These are phyloP conservation scores for Polyodon spathula DNA, from an alignment of 2,113 vertebrate genomes.

Conservation along the genomic window DNA sequence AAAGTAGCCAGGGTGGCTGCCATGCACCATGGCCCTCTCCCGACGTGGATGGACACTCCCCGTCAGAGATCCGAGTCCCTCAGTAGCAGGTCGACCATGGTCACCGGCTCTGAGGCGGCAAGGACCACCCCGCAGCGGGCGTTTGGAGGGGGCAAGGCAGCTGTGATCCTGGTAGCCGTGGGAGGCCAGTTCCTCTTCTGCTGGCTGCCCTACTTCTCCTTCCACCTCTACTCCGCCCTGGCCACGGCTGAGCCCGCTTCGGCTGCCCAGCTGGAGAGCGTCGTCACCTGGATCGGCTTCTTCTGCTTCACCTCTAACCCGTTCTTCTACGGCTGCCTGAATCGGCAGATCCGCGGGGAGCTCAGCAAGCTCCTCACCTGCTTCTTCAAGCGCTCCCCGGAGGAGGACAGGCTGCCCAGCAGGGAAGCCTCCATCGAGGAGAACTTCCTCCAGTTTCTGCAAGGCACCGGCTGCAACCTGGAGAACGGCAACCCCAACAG, in stretches of 20 bases:
- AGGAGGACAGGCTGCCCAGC: conserved; percentile 80
- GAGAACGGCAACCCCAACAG: conserved; percentile 64
- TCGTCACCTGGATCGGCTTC: conserved; percentile 97
- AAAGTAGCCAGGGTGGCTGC: conserved; percentile 89
- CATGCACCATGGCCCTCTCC: conserved; percentile 82
- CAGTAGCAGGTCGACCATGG: conserved; percentile 88
- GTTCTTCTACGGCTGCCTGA: conserved; percentile 93
- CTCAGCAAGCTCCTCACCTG: conserved; percentile 78
- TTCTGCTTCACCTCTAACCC: conserved; percentile 96
- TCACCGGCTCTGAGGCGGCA: conserved; percentile 71
- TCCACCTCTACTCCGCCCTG: conserved; percentile 79
- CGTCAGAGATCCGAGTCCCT: conserved; percentile 76
- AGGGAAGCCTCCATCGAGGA: conserved; percentile 93
- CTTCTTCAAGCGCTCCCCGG: conserved; percentile 78
- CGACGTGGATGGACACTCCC: conserved; percentile 84
- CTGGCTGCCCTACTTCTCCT: conserved; percentile 95
- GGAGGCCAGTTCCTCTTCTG: conserved; percentile 93
- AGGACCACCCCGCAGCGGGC: conserved; percentile 82
- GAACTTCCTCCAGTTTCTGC: conserved; percentile 95
- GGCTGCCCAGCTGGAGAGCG: conserved; percentile 67
- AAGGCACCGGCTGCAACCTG: conserved; percentile 75
- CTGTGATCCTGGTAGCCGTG: conserved; percentile 73
- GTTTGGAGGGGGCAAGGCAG: conserved; percentile 84
- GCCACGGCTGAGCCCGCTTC: conserved; percentile 57
- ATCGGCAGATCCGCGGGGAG: conserved; percentile 90